phyloP scores from a whole-genome alignment of 2,797 vertebrate genomes.

The Aythya fuligula region DNA sequence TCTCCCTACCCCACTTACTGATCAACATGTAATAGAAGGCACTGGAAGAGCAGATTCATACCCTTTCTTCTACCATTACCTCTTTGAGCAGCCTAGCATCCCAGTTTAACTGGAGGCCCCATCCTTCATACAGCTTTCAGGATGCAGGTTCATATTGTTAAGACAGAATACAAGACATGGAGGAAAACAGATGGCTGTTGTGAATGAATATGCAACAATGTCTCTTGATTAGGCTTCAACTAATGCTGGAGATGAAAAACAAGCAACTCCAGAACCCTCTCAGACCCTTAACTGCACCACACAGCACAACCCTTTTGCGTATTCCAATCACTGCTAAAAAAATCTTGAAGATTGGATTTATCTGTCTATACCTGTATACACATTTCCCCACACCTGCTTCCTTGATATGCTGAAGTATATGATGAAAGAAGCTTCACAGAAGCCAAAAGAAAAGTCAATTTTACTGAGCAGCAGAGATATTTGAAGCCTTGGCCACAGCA shows the following conservation, averaged over 20 bases:
- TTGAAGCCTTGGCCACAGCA: background rate
- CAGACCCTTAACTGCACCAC: conserved; percentile 51
- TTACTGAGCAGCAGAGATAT: background rate
- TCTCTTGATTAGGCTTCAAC: background rate
- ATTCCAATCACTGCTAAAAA: conserved; percentile 28
- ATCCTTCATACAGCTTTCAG: background rate
- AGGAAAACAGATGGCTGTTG: background rate
- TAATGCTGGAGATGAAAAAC: conserved; percentile 24
- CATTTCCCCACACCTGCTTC: background rate
- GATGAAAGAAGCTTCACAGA: background rate
- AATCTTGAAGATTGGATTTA: background rate
- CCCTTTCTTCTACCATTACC: background rate
- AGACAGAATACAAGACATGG: background rate
- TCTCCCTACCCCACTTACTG: background rate
- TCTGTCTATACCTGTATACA: background rate
- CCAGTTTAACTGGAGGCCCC: background rate
- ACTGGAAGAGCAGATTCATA: background rate
- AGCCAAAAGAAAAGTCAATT: background rate
- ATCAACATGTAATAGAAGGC: background rate
- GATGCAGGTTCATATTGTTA: background rate
- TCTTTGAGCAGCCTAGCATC: background rate
- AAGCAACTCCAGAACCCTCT: conserved; percentile 55
- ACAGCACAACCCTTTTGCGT: conserved; percentile 23
- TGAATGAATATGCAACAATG: background rate
- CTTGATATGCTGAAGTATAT: background rate